These are phyloP conservation scores for Serranochromis macrocephalus DNA, from an alignment of 2,113 vertebrate species.

Conservation along the genomic window DNA sequence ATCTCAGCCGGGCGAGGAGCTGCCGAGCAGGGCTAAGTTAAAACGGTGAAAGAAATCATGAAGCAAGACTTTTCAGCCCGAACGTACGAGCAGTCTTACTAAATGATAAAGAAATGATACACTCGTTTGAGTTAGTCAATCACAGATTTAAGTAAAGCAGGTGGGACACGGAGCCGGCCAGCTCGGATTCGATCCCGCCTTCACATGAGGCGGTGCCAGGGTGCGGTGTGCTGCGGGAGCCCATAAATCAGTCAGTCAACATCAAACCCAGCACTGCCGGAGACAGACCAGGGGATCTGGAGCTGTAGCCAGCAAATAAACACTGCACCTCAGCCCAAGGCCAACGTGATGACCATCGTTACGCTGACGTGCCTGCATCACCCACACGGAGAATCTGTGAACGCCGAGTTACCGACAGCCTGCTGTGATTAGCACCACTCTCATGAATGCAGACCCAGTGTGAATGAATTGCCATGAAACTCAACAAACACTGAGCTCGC, in stretches of 20 bases:
- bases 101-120: neutral
- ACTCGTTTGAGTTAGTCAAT: neutral
- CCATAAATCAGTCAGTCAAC: conserved; percentile 61
- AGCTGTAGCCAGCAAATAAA: conserved; percentile 61
- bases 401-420: conserved; percentile 17
- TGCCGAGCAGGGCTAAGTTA: conserved; percentile 1
- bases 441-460: neutral
- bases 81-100: neutral
- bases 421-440: neutral
- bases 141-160: neutral
- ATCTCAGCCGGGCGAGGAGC: neutral
- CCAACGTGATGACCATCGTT: conserved; percentile 62
- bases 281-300: conserved; percentile 52
- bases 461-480: neutral
- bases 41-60: neutral
- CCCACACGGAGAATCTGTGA: conserved; percentile 34
- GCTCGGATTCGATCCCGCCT: conserved; percentile 39
- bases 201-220: conserved; percentile 41
- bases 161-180: neutral
- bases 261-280: conserved; percentile 34
- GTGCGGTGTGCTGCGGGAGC: conserved; percentile 31
- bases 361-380: conserved; percentile 37
- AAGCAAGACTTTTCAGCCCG: neutral
- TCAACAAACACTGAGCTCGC: neutral
- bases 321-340: conserved; percentile 51